Evolutionary conservation across 1,140 invertebrate species (phyloP), one percentile per base, ranked within the genome.

Genomic region (Ceratosolen solmsi): DNA sequence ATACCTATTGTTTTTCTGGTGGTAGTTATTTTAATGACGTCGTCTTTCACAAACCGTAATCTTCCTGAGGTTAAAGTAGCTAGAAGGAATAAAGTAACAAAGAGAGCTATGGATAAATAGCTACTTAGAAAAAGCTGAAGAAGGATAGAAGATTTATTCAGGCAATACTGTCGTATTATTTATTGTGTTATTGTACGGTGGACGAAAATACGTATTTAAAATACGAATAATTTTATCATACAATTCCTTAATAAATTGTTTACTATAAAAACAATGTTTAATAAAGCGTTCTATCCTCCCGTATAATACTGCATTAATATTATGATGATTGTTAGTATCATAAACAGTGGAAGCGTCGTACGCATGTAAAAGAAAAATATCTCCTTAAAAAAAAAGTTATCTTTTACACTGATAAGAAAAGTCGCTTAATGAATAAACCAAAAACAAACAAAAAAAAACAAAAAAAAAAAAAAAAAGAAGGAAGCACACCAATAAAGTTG

Each of bases 1-100:
- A 68, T 83, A 83, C 82, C 82, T 83, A 83, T 77, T 46, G 58
- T 63, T 76, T 63, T 82, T 73, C 54, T 70, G 71, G 25, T 75
- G 82, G 38, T 9, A 74, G 70, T 58, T 60, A 68, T 79, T 51
- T 78, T 73, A 79, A 79, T 74, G 82, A 68, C 70, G 49, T 30
- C 71, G 46, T 79, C 81, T 49, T 79, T 73, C 68, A 65, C 17
- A 73, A 74, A 74, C 41, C n/a, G 80, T 81, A 68, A 76, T 79
- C 51, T 56, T 22, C 51, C 17, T 83, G 73, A 58, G 56, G 11
- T 79, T 83, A 82, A 82, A 83, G 68, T 70, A 82, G 79, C 82
- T 80, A 54, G 71, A 63, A 80, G 81, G 60, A 75, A 84, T 80
- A 78, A 77, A 84, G 49, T 75, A 75, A 71, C 49, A 63, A 54